Evolutionary conservation across 2,888 invertebrate genomes (phyloP), one percentile per base, ranked within the genome.

Genomic region (Reticulitermes lucifugus): DNA sequence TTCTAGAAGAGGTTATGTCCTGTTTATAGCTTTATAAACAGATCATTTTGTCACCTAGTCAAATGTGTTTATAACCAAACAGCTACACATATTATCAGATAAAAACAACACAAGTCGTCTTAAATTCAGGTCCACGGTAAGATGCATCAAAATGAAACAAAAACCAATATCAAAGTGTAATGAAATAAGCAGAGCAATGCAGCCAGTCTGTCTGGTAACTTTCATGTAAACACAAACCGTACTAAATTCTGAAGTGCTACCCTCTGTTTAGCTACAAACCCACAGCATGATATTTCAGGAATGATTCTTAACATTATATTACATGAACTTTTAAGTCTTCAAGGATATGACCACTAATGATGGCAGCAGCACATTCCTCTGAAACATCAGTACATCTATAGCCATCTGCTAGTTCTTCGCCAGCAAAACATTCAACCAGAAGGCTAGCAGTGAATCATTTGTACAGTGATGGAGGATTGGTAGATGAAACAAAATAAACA

Each of bases 91-190:
- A 10, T 22, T n/a, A 65, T 65, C 25, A 25, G 0, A 55, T 12
- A 55, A 55, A 55, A 18, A 55, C 55, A 55, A 18, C 14, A 55
- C 1, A 55, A 18, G 55, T 55, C 12, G 14, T 18, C 14, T 55
- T 18, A 55, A 55, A 18, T 25, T 25, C n/a, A 12, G 1, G 9
- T 65, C 6, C 12, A 25, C 5, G 12, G 65, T 7, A 25, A 4
- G n/a, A 65, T 9, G 25, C 2, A n/a, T 2, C 9, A 65, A 9
- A n/a, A n/a, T 5, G 5, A n/a, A 65, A 25, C 25, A 25, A n/a
- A 65, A 65, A 65, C 65, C 65, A 65, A 65, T 65, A 65, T 65
- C 65, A 65, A 65, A 65, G 65, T 65, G 25, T 65, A 65, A 25
- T 65, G 60, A 65, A n/a, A 10, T 25, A n/a, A 25, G 14, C 10